These are phyloP conservation scores for Gallinago media DNA, from an alignment of 2,113 vertebrate species.

Conservation along the genomic window DNA sequence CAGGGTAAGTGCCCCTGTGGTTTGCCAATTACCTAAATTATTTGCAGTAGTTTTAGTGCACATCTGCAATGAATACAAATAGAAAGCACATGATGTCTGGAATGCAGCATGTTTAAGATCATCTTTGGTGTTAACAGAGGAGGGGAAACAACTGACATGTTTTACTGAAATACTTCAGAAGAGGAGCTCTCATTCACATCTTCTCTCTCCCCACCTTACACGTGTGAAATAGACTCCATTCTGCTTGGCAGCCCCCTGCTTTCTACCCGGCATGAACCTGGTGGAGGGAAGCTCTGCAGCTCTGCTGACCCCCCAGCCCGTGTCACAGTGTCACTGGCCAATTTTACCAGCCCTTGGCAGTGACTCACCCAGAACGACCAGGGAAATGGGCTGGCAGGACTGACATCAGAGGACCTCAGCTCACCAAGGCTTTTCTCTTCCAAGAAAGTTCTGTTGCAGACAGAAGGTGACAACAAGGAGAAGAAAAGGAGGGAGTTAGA, in stretches of 20 bases:
- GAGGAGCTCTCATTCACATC: not conserved
- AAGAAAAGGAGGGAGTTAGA: not conserved
- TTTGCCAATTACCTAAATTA: constrained; percentile 84
- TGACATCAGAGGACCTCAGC: not conserved
- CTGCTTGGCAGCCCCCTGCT: not conserved
- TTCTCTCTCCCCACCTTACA: not conserved
- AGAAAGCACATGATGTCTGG: constrained; percentile 62
- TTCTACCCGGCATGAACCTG: not conserved
- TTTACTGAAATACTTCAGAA: not conserved
- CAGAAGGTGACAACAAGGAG: not conserved
- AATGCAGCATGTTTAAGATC: constrained; percentile 61
- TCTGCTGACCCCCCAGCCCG: not conserved
- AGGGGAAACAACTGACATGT: constrained; percentile 19
- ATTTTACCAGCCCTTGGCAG: not conserved
- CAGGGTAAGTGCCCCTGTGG: constrained; percentile 76
- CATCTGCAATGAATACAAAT: constrained; percentile 79
- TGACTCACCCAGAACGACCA: not conserved
- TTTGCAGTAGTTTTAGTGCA: constrained; percentile 75
- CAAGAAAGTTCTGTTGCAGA: not conserved
- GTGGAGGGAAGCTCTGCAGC: not conserved
- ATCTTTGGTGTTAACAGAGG: constrained; percentile 39
- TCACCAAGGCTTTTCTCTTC: not conserved
- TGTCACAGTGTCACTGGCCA: not conserved
- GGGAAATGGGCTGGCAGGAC: not conserved
- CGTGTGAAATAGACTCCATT: not conserved